Evolutionary conservation across 1,140 invertebrate genomes (phyloP).

Genomic region (Drosophila lowei): DNA sequence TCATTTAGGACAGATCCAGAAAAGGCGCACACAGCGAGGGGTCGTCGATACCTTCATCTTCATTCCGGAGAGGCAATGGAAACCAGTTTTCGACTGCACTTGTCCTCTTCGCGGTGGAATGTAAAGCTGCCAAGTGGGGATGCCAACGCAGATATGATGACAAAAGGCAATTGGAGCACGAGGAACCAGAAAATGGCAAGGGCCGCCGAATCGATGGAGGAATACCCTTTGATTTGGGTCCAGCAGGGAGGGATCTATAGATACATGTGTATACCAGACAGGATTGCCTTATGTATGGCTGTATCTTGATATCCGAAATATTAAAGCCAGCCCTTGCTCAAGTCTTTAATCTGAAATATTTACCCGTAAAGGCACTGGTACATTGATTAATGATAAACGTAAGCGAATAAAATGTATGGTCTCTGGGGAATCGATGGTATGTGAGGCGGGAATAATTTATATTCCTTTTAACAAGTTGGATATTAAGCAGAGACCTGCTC

Average conservation of each 20-base stretch:
- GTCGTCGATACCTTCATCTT: slow-evolving; percentile 30
- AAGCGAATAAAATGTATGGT: background rate
- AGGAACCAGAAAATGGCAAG: slow-evolving; percentile 2
- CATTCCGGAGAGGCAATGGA: slow-evolving; percentile 16
- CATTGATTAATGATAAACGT: background rate
- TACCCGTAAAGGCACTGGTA: too few species aligned
- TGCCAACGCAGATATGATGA: slow-evolving; percentile 52
- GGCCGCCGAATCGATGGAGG: background rate
- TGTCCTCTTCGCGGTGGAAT: slow-evolving; percentile 20
- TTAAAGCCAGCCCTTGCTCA: too few species aligned
- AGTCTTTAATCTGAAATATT: background rate
- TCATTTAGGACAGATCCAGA: slow-evolving; percentile 67
- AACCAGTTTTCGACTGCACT: slow-evolving; percentile 55
- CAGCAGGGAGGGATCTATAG: background rate
- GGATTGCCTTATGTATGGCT: background rate
- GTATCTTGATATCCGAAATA: too few species aligned
- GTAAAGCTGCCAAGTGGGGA: slow-evolving; percentile 26
- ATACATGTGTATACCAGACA: background rate
- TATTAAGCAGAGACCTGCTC: background rate
- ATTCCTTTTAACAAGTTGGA: background rate
- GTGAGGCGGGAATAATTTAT: background rate
- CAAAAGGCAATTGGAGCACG: slow-evolving; percentile 49
- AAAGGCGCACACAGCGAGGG: slow-evolving; percentile 41
- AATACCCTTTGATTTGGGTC: slow-evolving; percentile 17
- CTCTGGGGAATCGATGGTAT: too few species aligned